Evolutionary conservation across 2,113 vertebrate species (phyloP).

Genomic region (Acrocephalus kingi): DNA sequence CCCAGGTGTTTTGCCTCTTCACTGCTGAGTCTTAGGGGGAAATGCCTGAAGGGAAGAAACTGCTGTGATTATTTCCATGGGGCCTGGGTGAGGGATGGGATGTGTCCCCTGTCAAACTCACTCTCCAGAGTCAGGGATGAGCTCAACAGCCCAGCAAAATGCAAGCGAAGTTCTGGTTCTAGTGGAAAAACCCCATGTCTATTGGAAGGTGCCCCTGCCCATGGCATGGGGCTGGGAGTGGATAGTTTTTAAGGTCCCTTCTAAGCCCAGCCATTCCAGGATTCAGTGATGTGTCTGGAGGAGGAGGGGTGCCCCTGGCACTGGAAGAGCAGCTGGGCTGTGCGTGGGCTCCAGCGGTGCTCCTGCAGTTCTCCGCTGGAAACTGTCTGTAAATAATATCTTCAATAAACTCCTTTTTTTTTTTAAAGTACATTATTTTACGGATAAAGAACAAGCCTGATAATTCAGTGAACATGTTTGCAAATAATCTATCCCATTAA

Average conservation of each 20-base stretch:
- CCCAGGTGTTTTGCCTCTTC: background rate
- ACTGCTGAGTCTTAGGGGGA: rapidly evolving
- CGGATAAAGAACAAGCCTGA: conserved; percentile 28
- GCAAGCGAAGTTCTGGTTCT: background rate
- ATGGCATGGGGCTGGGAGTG: background rate
- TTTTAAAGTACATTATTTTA: conserved; percentile 18
- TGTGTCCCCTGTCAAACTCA: background rate
- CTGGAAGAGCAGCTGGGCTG: background rate
- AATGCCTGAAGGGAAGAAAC: background rate
- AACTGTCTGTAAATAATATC: conserved; percentile 6
- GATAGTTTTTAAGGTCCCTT: background rate
- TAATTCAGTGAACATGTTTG: conserved; percentile 61
- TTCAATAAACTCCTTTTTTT: background rate
- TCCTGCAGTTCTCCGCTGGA: background rate
- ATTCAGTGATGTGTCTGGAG: background rate
- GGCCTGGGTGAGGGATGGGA: background rate
- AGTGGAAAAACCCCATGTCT: background rate
- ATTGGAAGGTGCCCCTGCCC: background rate
- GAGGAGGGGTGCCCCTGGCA: background rate
- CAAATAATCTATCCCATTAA: conserved; percentile 64
- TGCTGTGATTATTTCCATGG: background rate
- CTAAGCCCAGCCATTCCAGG: background rate
- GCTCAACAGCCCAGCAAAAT: background rate
- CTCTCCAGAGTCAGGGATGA: background rate
- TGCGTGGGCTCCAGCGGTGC: rapidly evolving